Percentiles rank a stretch among this genome's conserved stretches.
Evolutionary conservation across 2,113 vertebrate genomes (phyloP).

Genomic region (Rhadina sibilatrix): DNA sequence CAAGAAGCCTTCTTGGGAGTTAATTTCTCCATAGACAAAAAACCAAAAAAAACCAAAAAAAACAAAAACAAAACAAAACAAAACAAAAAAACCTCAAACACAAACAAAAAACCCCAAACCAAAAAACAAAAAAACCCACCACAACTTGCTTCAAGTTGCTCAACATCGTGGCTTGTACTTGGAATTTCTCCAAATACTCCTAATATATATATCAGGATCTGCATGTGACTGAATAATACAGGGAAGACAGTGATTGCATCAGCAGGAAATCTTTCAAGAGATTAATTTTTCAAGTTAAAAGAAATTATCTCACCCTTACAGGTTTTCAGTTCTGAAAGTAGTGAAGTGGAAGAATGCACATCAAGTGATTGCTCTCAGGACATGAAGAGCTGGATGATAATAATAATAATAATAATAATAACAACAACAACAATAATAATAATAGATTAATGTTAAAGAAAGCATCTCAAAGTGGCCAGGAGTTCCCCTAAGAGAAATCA

Average conservation of each 20-base stretch:
- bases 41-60: too few species aligned
- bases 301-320: not conserved
- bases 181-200: not conserved
- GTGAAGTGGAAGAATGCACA: not conserved
- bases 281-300: not conserved
- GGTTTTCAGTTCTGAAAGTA: not conserved
- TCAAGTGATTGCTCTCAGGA: not conserved
- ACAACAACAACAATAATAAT: not conserved
- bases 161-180: not conserved
- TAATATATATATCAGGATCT: not conserved
- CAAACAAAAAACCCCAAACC: too few species aligned
- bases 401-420: not conserved
- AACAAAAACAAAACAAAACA: too few species aligned
- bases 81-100: too few species aligned
- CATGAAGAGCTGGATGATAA: not conserved
- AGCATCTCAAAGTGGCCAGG: not conserved
- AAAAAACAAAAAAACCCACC: not conserved
- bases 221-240: not conserved
- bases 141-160: not conserved
- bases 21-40: not conserved
- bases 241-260: not conserved
- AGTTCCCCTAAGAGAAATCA: not conserved
- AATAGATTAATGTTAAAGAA: not conserved
- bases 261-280: not conserved
- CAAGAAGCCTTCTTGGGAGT: not conserved